Evolutionary conservation across 2,888 invertebrate genomes (phyloP).

Genomic region (Hypercompe scribonia): DNA sequence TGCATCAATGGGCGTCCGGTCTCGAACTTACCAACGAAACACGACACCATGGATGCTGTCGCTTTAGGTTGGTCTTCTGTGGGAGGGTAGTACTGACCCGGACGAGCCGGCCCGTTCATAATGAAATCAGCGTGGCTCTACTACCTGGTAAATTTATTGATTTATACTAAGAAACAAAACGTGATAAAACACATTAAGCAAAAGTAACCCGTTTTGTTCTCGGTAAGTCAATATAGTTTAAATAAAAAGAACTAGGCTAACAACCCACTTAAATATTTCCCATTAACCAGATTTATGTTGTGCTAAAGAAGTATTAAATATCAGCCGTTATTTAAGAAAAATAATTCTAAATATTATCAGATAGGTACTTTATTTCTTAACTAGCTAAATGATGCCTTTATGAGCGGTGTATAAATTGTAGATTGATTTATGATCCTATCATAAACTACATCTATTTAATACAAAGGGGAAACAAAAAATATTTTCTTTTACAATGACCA

Average conservation of each 20-base stretch:
- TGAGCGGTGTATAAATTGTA: conserved; percentile 1
- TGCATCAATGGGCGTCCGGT: no score
- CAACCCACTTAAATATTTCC: conserved; percentile 9
- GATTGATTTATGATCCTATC: conserved; percentile 17
- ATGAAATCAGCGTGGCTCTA: no score
- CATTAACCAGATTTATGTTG: conserved; percentile 14
- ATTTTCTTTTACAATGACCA: conserved; percentile 1
- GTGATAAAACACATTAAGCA: conserved; percentile 14
- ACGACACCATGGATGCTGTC: no score
- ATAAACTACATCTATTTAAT: conserved; percentile 11
- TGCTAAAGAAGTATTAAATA: conserved; percentile 10
- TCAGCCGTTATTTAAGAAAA: conserved; percentile 8
- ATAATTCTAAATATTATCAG: conserved; percentile 7
- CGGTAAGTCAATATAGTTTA: not conserved
- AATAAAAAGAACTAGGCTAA: not conserved
- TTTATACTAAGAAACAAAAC: no score
- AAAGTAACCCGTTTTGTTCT: conserved; percentile 3
- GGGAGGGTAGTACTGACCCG: no score
- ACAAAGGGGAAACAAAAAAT: not conserved
- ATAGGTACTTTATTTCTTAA: conserved; percentile 7
- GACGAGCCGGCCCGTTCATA: no score
- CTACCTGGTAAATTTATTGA: no score
- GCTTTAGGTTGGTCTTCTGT: no score
- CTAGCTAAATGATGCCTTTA: conserved; percentile 25
- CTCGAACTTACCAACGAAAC: no score